Conservation (phyloP, 2,797 vertebrate species). For the Parauchenoglanis punctatus region DNA sequence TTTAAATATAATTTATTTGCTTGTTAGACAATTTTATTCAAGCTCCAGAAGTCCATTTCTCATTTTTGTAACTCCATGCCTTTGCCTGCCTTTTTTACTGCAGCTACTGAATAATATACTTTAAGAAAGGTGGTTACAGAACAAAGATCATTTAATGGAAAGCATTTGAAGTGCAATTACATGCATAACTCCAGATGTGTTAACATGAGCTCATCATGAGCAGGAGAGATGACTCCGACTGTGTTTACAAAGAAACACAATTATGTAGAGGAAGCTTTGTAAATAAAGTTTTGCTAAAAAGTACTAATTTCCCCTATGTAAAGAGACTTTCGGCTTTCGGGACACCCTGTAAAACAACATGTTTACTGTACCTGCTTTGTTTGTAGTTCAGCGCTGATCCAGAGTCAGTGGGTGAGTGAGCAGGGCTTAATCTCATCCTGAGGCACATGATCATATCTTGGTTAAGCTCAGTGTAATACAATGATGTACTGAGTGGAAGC, state of each 20-base stretch:
- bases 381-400: background rate
- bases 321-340: no score
- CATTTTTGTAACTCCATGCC: background rate
- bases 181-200: no score
- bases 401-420: background rate
- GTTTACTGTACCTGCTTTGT: constrained; percentile 17
- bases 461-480: background rate
- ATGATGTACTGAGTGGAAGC: background rate
- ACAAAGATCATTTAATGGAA: no score
- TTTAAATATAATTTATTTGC: background rate
- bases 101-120: background rate
- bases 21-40: background rate
- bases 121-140: background rate
- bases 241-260: no score
- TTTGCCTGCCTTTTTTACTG: background rate
- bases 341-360: background rate
- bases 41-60: background rate
- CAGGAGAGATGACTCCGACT: no score
- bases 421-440: constrained; percentile 10
- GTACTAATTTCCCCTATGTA: no score
- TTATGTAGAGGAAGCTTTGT: no score
- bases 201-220: no score
- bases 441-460: constrained; percentile 11
- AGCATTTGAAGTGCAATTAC: no score
- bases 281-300: no score